Evolutionary conservation across 2,888 invertebrate species (phyloP).

Genomic region (Meghimatium bilineatum): DNA sequence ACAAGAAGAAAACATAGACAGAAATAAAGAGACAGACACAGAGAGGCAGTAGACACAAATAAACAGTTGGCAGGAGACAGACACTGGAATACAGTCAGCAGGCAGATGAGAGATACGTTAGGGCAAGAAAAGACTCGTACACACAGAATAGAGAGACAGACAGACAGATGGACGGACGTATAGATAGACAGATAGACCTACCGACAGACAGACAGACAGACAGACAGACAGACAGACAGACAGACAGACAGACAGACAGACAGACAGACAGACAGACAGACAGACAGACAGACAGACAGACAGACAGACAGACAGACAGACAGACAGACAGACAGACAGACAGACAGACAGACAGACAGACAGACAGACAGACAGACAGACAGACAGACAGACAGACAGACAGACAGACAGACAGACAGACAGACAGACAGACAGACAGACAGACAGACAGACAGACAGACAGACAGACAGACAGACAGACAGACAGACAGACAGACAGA

Average conservation of each 20-base stretch:
- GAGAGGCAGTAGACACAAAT: not conserved
- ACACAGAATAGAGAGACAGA: not conserved
- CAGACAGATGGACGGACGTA: not conserved
- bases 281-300: not conserved
- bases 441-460: not conserved
- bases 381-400: not conserved
- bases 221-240: not conserved
- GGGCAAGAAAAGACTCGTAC: not conserved
- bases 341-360: not conserved
- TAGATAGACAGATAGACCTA: not conserved
- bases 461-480: not conserved
- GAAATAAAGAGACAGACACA: not conserved
- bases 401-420: not conserved
- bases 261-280: not conserved
- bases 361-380: not conserved
- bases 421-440: not conserved
- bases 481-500: not conserved
- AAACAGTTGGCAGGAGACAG: too few relatives aligned
- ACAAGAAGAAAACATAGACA: too few relatives aligned
- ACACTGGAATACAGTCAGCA: too few relatives aligned
- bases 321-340: not conserved
- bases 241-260: not conserved
- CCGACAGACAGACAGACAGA: not conserved
- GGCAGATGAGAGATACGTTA: too few relatives aligned
- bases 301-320: not conserved